Evolutionary conservation across 2,888 invertebrate genomes (phyloP), one percentile per base, ranked within the genome.

Genomic region (Masnerella sp.): DNA sequence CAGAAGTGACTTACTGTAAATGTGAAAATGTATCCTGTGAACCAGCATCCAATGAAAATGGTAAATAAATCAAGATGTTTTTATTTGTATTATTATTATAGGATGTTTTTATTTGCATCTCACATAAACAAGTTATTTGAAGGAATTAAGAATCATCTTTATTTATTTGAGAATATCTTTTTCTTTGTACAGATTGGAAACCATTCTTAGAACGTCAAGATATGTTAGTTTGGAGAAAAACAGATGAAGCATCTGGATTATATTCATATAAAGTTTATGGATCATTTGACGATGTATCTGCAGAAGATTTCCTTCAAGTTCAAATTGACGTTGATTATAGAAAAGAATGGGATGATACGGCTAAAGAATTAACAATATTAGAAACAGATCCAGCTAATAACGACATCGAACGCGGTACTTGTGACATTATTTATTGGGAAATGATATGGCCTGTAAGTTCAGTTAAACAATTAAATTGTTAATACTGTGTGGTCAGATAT

Each of bases 181-280:
- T n/a, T 49, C 32, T 71, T 59, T 17, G 15, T 67, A 61, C 90
- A 20, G 90, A 91, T 11, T 95, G 95, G 96, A 89, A 90, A 52
- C 93, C 95, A 0, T 96, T 94, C 82, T 91, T 96, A 79, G 94
- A 95, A 82, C 91, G 93, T 9, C 90, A 93, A 52, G 93, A 95
- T 81, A 91, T 95, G 82, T 89, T 95, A 9, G 93, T 96, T 30
- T 96, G 96, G 96, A 89, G 94, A 67, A 92, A 92, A 78, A 91
- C 93, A 81, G 92, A 89, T 72, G 87, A 93, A 78, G 89, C 90
- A 42, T 89, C 90, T 0, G 93, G 94, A 0, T 88, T 94, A 28
- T 96, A 91, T 82, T 92, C 94, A 11, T 96, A 96, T 83, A 96
- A 96, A 91, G 95, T 96, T 0, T 96, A 95, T 88, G 96, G 95